Percentiles rank a stretch among this genome's conserved stretches.
Conservation (phyloP, 2,797 vertebrate species). For the Eptatretus atami region DNA sequence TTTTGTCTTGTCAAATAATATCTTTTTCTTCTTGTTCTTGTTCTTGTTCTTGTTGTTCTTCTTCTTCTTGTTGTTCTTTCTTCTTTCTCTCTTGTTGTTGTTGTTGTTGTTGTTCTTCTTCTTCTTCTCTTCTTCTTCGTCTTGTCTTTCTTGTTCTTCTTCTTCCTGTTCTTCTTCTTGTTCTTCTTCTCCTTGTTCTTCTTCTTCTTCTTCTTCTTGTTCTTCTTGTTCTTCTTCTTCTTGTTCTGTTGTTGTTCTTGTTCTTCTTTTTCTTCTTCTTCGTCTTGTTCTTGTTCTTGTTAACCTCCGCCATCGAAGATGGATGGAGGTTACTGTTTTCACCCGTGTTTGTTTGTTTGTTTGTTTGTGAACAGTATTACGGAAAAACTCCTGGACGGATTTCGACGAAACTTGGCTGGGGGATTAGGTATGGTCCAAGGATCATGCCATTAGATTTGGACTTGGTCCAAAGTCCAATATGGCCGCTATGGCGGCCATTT, state of each 20-base stretch:
- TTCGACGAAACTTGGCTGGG: too few relatives aligned
- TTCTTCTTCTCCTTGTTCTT: not conserved
- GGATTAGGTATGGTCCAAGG: too few relatives aligned
- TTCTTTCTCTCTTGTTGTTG: not conserved
- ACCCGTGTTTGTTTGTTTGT: too few relatives aligned
- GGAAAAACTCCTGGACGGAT: too few relatives aligned
- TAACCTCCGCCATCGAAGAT: too few relatives aligned
- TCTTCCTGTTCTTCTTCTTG: not conserved
- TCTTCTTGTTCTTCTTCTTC: not conserved
- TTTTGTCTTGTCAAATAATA: too few relatives aligned
- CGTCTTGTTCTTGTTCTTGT: not conserved
- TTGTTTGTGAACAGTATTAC: too few relatives aligned
- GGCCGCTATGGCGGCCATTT: too few relatives aligned
- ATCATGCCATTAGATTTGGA: too few relatives aligned
- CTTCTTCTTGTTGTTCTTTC: not conserved
- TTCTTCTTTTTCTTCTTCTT: not conserved
- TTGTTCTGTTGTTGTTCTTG: not conserved
- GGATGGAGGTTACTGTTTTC: too few relatives aligned
- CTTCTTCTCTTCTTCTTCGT: not conserved
- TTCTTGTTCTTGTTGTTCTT: not conserved
- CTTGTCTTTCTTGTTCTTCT: not conserved
- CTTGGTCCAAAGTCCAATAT: too few relatives aligned
- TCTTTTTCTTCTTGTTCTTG: not conserved
- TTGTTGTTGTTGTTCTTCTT: not conserved
- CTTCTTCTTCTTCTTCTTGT: not conserved